Base-by-base conservation (phyloP, 2,888 invertebrate species). In the Orthosia cruda region DNA sequence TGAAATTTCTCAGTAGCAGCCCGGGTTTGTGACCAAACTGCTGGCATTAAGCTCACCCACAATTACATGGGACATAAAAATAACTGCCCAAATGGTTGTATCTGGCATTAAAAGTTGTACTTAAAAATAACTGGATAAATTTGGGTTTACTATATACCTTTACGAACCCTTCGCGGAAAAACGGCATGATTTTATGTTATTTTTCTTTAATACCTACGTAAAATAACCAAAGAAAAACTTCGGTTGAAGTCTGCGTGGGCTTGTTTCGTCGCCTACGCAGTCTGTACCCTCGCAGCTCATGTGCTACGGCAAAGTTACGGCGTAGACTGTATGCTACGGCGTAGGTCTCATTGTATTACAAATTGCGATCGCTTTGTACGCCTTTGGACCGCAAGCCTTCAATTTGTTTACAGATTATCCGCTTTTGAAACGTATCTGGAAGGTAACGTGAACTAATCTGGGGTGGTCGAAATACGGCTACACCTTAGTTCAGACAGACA, bases 341-440 rank as follows among this genome's bases (percentile, higher is more conserved):
- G 75, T 75, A 77, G 69, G 49, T 55, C 26, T 9, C 40, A 12
- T 54, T 75, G 12, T 77, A 54, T 54, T 62, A 55, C 70, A 77
- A 40, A 49, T 76, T 68, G n/a, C 47, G 20, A 70, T 32, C 45
- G 18, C 45, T 58, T 50, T 63, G 23, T 40, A 40, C n/a, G 12
- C 40, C 23, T 58, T 32, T 18, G 4, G n/a, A 49, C 50, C 52
- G 32, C 58, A 59, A 58, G 13, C n/a, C 47, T 16, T 68, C 32
- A 59, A 76, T 59, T 67, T 52, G 32, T 47, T 74, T 52, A 50
- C 58, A 74, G 20, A 58, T 65, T 50, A 57, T 20, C 18, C 18
- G 55, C 16, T 74, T 74, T 74, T 74, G 57, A 74, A 16, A 26
- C 15, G 50, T 65, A 18, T 45, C 18, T 15, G 45, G 15, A 47